Evolutionary conservation across 1,140 invertebrate genomes (phyloP), one percentile per base, ranked within the genome.

Genomic region (Centruroides sculpturatus): DNA sequence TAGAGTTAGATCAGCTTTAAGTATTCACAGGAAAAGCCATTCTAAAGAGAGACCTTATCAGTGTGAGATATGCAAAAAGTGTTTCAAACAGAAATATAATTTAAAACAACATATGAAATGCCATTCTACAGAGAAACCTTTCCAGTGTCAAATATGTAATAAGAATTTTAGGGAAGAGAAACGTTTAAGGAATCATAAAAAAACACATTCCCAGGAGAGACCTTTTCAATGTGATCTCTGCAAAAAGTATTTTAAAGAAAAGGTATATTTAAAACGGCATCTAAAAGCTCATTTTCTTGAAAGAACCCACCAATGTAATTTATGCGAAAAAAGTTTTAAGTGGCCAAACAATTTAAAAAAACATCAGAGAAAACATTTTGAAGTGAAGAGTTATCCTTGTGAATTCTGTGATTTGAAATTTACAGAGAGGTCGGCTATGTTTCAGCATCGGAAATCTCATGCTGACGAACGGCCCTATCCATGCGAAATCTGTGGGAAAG

Each of bases 81-180:
- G 8, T 41, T 41, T 41, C 8, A 8, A 41, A 6, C 5, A 41
- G 8, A 41, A 41, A 41, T 41, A 6, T 41, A 41, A 41, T 6
- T 41, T 41, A 6, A 8, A 6, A 41, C 8, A 41, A 6, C 41
- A 41, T 41, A 5, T 6, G 41, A 77, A 90, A 9, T 75, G 92
- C 46, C 92, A 95, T 73, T 93, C 91, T 0, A 91, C 91, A 5
- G 90, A 95, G 71, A 89, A 93, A 67, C 91, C 91, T 0, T 94
- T 92, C 70, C 83, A 87, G 66, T 96, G 92, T 74, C 83, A 83
- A 13, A 87, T 91, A 70, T 95, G 92, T 74, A 86, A 91, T 50
- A 80, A 87, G 3, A 85, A 90, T 68, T 93, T 94, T 72, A 51
- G 5, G 5, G 12, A 9, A 46, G 57, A 58, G 47, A 46, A 36